Base-by-base conservation (phyloP, 2,888 invertebrate genomes). In the Corbicula japonica region DNA sequence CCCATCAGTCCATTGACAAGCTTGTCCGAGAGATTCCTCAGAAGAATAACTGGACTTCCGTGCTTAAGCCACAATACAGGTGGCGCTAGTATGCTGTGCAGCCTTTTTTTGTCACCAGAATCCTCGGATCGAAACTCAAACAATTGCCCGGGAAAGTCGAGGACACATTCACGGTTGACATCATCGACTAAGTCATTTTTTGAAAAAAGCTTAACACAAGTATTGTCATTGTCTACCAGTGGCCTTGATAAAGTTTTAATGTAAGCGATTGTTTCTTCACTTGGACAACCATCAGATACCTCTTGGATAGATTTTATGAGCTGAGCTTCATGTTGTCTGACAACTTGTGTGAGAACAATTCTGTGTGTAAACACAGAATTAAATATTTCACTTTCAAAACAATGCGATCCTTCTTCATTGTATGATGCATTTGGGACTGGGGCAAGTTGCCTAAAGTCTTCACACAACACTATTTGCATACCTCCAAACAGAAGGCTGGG, bases 401-500 rank as follows among this genome's bases (percentile, higher is more conserved):
- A 41, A 15, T 41, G 15, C 41, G 46, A 35, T 8, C 58, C 69
- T 6, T 5, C 10, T 54, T 62, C 71, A 50, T 2, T 10, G 5
- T 62, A 50, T 4, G 48, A 46, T 8, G 34, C 3, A 38, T 71
- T 48, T 48, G 61, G 4, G 18, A 71, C 71, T 15, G 71, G 71
- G 0, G 71, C 61, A 21, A 71, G 21, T 23, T 71, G 71, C 6
- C 15, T 46, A 23, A 71, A 71, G 23, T 71, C 61, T n/a, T 62
- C 71, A 4, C 28, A 48, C 1, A 61, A 28, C 15, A 71, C 50
- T 1, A 71, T 21, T n/a, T 71, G 71, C 0, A 71, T 30, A 0
- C 71, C 65, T 1, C 56, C 65, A 46, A 65, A 73, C n/a, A 41
- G 18, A 41, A 41, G 41, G 10, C 18, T 18, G 18, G 41, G 41